A percentile compares a stretch with the other conserved stretches of the same genome.
These are phyloP conservation scores for Anas acuta DNA, from an alignment of 2,797 vertebrate species.

Conservation along the genomic window DNA sequence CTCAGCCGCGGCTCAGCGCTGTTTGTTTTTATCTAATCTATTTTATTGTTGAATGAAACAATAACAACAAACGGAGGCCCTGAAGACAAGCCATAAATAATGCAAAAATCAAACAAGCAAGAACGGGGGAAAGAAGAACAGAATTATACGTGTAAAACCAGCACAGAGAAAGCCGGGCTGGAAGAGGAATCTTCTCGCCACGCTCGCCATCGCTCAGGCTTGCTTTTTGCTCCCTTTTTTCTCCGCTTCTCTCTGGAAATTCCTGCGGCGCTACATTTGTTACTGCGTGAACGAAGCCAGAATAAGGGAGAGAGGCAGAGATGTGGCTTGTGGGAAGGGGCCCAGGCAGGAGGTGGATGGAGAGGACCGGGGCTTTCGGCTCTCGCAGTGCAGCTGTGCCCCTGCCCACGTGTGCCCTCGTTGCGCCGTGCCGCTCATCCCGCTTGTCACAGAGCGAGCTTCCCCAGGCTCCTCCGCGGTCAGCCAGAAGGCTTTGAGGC, in stretches of 20 bases:
- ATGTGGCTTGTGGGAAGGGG: neutral
- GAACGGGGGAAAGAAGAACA: neutral
- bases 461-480: rapidly evolving
- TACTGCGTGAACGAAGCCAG: neutral
- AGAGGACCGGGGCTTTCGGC: neutral
- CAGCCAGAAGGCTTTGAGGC: neutral
- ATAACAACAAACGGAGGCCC: conserved; percentile 39
- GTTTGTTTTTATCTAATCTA: conserved; percentile 64
- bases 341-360: neutral
- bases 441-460: neutral
- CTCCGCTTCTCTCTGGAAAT: neutral
- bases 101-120: conserved; percentile 58
- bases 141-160: conserved; percentile 13
- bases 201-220: neutral
- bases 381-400: rapidly evolving
- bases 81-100: conserved; percentile 68
- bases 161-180: neutral
- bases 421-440: neutral
- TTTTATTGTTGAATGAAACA: conserved; percentile 60
- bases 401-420: neutral
- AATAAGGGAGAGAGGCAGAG: neutral
- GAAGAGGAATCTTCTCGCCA: neutral
- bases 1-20: neutral
- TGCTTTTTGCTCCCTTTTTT: neutral
- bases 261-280: neutral